These are phyloP conservation scores for Enteromius fasciolatus DNA, from an alignment of 2,797 vertebrate species.

Conservation along the genomic window DNA sequence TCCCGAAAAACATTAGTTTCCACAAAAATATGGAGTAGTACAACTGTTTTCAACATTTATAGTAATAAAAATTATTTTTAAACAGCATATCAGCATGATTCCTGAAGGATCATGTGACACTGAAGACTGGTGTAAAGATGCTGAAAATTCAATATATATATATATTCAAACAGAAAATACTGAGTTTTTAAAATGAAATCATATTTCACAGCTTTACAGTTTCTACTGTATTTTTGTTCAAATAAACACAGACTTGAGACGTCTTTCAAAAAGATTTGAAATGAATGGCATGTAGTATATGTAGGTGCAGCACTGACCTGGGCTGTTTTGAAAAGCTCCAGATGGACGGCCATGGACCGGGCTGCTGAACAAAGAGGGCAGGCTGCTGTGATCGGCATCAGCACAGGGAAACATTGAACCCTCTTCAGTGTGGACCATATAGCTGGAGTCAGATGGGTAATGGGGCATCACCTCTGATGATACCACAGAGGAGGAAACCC, in stretches of 20 bases:
- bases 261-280: not conserved
- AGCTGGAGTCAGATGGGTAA: slow-evolving; percentile 70
- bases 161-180: not conserved
- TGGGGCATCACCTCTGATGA: slow-evolving; percentile 66
- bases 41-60: not conserved
- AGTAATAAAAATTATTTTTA: not conserved
- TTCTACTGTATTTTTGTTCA: not conserved
- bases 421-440: slow-evolving; percentile 66
- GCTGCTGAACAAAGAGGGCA: slow-evolving; percentile 69
- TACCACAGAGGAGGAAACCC: slow-evolving; percentile 56
- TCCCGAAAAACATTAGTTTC: too few relatives aligned
- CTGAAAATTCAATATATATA: not conserved
- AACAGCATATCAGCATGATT: not conserved
- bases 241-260: not conserved
- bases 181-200: not conserved
- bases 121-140: not conserved
- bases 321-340: slow-evolving; percentile 73
- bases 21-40: too few relatives aligned
- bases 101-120: not conserved
- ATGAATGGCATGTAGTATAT: not conserved
- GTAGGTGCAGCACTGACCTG: slow-evolving; percentile 66
- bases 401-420: slow-evolving; percentile 68
- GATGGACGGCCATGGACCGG: slow-evolving; percentile 56
- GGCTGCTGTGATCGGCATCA: slow-evolving; percentile 63
- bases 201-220: not conserved